phyloP scores from a whole-genome alignment of 2,113 vertebrate genomes.

The Grammomys surdaster region DNA sequence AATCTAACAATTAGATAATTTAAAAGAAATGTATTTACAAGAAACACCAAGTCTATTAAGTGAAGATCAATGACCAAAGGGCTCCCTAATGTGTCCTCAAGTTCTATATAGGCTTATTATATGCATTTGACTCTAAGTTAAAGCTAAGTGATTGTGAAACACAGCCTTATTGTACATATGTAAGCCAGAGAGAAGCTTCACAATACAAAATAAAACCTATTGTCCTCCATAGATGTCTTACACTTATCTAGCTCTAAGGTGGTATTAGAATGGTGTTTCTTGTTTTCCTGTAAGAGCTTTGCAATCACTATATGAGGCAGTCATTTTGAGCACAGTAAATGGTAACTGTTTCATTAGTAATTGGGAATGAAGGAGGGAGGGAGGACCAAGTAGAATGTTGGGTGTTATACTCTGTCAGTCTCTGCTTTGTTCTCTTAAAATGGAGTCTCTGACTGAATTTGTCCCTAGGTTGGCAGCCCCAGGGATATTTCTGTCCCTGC shows the following conservation, averaged over 20 bases:
- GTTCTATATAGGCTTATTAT: neutral
- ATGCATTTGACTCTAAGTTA: neutral
- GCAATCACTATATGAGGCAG: neutral
- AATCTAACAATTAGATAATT: neutral
- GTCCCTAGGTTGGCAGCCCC: no score
- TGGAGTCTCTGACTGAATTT: neutral
- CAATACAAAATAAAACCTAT: neutral
- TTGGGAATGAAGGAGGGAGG: neutral
- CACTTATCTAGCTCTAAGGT: neutral
- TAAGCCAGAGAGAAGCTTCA: neutral
- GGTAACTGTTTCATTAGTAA: neutral
- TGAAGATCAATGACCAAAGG: neutral
- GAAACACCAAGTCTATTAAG: neutral
- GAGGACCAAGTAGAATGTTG: neutral
- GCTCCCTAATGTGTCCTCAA: accelerated
- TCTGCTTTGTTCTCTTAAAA: neutral
- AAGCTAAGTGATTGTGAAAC: neutral
- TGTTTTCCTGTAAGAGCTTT: neutral
- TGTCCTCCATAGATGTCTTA: neutral
- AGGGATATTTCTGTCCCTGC: neutral
- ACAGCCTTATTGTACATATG: neutral
- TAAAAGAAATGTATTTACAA: neutral
- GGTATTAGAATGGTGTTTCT: neutral
- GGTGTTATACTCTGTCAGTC: neutral
- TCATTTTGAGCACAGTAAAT: neutral